Evolutionary conservation across 2,888 invertebrate species (phyloP).

Genomic region (Drosophila peninsularis): DNA sequence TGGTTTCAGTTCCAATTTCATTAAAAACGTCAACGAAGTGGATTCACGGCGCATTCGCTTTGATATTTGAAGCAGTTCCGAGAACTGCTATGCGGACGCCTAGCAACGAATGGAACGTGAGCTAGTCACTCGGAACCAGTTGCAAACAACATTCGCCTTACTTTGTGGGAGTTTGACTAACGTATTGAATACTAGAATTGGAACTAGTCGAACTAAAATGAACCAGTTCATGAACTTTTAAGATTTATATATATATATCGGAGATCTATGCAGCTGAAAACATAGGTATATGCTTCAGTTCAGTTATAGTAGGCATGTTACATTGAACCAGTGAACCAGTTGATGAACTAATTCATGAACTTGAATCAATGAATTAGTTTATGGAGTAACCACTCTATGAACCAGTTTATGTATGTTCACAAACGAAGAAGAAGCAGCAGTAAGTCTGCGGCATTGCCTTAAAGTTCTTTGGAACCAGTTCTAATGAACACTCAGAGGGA

Average conservation of each 20-base stretch:
- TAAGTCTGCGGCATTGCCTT: too few relatives aligned
- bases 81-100: not conserved
- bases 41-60: slow-evolving; percentile 14
- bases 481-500: not conserved
- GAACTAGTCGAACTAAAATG: not conserved
- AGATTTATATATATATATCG: too few relatives aligned
- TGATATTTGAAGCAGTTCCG: slow-evolving; percentile 27
- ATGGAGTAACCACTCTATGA: not conserved
- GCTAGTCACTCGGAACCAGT: not conserved
- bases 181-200: not conserved
- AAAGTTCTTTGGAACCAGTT: slow-evolving; percentile 1
- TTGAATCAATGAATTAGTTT: not conserved
- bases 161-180: not conserved
- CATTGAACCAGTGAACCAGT: not conserved
- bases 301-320: not conserved
- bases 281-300: not conserved
- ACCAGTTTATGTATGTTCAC: too few relatives aligned
- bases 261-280: not conserved
- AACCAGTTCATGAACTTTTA: not conserved
- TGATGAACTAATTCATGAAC: not conserved
- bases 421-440: too few relatives aligned
- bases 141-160: not conserved
- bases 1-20: slow-evolving; percentile 45
- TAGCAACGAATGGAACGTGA: not conserved
- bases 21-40: slow-evolving; percentile 31